A percentile compares a stretch with the other conserved stretches of the same genome.
Evolutionary conservation across 30 jellyfish, hydroid and myxozoan genomes (phyloP).

Genomic region (Aurelia aurita): DNA sequence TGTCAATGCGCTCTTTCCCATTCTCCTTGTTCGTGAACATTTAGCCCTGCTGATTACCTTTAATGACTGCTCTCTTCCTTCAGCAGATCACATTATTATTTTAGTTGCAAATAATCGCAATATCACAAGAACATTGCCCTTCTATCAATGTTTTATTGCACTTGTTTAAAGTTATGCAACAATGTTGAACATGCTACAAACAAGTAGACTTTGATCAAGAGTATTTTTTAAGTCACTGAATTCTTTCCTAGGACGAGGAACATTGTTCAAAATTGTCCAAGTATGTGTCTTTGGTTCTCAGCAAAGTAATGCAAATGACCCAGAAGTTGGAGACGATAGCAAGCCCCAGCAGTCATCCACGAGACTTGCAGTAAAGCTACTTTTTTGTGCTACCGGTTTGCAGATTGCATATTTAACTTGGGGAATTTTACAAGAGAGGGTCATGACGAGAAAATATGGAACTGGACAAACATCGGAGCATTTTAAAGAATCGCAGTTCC

Average conservation of each 20-base stretch:
- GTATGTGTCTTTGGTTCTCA: slow-evolving; percentile 85
- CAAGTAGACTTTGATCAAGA: too few relatives aligned
- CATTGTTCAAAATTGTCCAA: slow-evolving; percentile 54
- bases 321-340: background rate
- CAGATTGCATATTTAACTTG: slow-evolving; percentile 93
- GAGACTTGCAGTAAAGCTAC: slow-evolving; percentile 44
- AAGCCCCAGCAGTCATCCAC: slow-evolving; percentile 12
- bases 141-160: too few relatives aligned
- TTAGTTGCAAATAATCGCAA: too few relatives aligned
- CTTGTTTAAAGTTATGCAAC: too few relatives aligned
- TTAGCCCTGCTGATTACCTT: too few relatives aligned
- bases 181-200: too few relatives aligned
- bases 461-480: slow-evolving; percentile 48
- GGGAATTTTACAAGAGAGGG: slow-evolving; percentile 97
- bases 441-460: slow-evolving; percentile 95
- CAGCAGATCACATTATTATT: too few relatives aligned
- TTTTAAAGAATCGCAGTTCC: slow-evolving; percentile 89
- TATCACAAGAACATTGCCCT: too few relatives aligned
- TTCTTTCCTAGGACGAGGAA: slow-evolving; percentile 71
- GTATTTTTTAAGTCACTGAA: background rate
- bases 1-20: too few relatives aligned
- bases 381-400: slow-evolving; percentile 78
- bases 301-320: background rate
- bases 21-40: too few relatives aligned
- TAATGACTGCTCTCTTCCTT: too few relatives aligned